Percentiles rank a stretch among this genome's conserved stretches.
Conservation (phyloP, 2,113 vertebrate species). For the Equus przewalskii region DNA sequence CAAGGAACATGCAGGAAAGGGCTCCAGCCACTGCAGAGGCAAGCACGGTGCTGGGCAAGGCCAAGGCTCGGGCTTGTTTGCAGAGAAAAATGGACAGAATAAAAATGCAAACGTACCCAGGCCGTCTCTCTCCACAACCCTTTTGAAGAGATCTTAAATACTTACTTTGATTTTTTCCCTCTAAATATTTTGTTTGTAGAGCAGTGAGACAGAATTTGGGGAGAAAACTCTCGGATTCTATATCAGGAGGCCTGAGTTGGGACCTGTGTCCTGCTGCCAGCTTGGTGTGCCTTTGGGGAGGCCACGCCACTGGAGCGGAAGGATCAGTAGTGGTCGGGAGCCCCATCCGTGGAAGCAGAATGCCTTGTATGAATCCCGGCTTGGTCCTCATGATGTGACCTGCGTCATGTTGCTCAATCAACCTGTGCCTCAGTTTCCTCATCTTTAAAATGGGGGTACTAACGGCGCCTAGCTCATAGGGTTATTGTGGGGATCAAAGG, state of each 20-base stretch:
- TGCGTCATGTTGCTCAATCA: too few relatives aligned
- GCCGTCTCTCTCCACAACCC: neutral
- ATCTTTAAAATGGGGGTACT: neutral
- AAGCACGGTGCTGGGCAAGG: accelerated
- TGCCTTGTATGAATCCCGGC: accelerated
- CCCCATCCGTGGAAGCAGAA: neutral
- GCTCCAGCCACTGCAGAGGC: accelerated
- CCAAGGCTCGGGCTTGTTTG: too few relatives aligned
- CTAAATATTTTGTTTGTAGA: neutral
- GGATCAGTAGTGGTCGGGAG: neutral
- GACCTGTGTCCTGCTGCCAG: neutral
- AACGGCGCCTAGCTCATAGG: accelerated
- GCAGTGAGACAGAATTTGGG: neutral
- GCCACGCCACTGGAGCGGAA: too few relatives aligned
- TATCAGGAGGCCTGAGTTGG: neutral
- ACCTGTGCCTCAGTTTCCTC: neutral
- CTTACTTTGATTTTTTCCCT: neutral
- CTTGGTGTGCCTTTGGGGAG: neutral
- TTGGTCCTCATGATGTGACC: neutral
- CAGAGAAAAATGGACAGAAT: neutral
- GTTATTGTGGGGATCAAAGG: neutral
- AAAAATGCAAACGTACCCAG: neutral
- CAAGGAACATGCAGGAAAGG: accelerated
- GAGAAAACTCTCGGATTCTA: neutral
- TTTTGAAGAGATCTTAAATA: neutral